A percentile compares a stretch with the other conserved stretches of the same genome.
These are phyloP conservation scores for Campopleginae sp. DNA, from an alignment of 2,888 invertebrate genomes.

Conservation along the genomic window DNA sequence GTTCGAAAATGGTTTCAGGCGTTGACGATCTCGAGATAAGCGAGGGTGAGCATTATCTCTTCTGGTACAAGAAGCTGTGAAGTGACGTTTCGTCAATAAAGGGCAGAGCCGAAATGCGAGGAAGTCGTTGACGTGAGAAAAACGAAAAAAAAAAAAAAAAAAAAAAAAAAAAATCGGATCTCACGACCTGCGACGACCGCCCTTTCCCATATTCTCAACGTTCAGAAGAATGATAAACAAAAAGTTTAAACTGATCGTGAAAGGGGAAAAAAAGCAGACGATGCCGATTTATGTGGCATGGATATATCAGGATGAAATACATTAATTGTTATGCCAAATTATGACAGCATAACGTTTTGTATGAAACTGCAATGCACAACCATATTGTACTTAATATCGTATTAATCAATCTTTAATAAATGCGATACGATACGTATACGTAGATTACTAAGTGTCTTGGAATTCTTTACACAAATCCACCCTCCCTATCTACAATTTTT, in stretches of 20 bases:
- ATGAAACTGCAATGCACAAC: slow-evolving; percentile 83
- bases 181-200: too few relatives aligned
- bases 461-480: not conserved
- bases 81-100: slow-evolving; percentile 33
- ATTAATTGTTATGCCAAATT: slow-evolving; percentile 74
- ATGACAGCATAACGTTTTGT: slow-evolving; percentile 81
- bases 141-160: slow-evolving; percentile 74
- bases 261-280: slow-evolving; percentile 65
- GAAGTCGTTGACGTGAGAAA: slow-evolving; percentile 31
- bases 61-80: slow-evolving; percentile 96
- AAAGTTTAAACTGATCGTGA: slow-evolving; percentile 50
- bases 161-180: slow-evolving; percentile 43
- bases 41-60: slow-evolving; percentile 95
- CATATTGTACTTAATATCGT: slow-evolving; percentile 81
- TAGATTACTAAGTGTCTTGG: slow-evolving; percentile 20
- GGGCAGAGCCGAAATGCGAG: slow-evolving; percentile 50
- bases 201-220: too few relatives aligned
- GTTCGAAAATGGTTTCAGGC: slow-evolving; percentile 86
- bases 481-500: not conserved
- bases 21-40: slow-evolving; percentile 94
- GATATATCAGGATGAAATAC: slow-evolving; percentile 68
- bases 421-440: slow-evolving; percentile 74
- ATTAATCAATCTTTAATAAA: slow-evolving; percentile 79
- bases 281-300: slow-evolving; percentile 61
- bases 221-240: slow-evolving; percentile 41